These are phyloP conservation scores for Mizuhopecten yessoensis DNA, from an alignment of 1,140 invertebrate genomes.

Conservation along the genomic window DNA sequence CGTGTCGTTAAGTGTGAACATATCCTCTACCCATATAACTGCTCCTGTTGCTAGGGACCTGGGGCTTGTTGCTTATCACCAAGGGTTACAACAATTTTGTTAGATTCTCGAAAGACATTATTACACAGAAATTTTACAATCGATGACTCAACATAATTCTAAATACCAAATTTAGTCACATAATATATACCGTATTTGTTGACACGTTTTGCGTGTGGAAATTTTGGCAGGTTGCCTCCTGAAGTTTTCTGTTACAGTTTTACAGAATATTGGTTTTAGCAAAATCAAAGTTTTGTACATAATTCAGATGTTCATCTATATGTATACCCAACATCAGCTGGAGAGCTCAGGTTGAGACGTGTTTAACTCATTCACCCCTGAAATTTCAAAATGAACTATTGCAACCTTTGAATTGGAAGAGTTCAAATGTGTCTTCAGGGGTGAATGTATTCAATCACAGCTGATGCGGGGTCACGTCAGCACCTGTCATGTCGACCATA, in stretches of 20 bases:
- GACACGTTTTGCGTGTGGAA: neutral
- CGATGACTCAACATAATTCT: neutral
- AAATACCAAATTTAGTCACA: slow-evolving; percentile 15
- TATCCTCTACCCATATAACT: neutral
- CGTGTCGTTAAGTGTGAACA: neutral
- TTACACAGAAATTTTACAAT: slow-evolving; percentile 10
- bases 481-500: too few species aligned
- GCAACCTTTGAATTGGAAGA: too few species aligned
- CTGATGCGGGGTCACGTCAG: too few species aligned
- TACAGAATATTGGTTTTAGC: too few species aligned
- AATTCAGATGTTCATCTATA: too few species aligned
- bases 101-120: neutral
- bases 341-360: too few species aligned
- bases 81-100: neutral
- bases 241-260: neutral
- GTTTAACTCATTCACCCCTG: too few species aligned
- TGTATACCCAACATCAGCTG: too few species aligned
- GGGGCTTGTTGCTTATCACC: neutral
- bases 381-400: too few species aligned
- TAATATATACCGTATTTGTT: neutral
- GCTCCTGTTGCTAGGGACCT: slow-evolving; percentile 13
- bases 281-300: too few species aligned
- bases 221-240: neutral
- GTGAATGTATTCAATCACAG: too few species aligned
- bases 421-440: too few species aligned